These are phyloP conservation scores for Cyphomyrmex costatus DNA, from an alignment of 1,140 invertebrate species.

Conservation along the genomic window DNA sequence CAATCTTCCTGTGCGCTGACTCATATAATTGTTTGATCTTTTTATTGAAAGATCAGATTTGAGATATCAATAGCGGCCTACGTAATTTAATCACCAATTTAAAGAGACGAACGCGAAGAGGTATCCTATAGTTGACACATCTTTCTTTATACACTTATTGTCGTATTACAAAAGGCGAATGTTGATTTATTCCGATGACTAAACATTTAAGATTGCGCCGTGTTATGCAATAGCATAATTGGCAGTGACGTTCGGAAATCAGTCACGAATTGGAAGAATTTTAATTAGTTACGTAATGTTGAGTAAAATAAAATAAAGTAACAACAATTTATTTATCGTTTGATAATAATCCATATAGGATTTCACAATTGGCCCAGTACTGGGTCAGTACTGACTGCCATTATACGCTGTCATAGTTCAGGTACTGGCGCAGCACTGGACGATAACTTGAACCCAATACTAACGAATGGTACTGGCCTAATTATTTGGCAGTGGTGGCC, in stretches of 20 bases:
- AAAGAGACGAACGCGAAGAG: not conserved
- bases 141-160: not conserved
- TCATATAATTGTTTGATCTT: conserved; percentile 34
- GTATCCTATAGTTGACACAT: not conserved
- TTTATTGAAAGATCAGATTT: conserved; percentile 34
- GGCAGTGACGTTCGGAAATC: not conserved
- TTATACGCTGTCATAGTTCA: too few relatives aligned
- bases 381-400: too few relatives aligned
- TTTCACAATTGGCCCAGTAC: too few relatives aligned
- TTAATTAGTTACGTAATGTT: not conserved
- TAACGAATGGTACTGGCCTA: too few relatives aligned
- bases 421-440: too few relatives aligned
- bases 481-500: too few relatives aligned
- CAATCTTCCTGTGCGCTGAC: conserved; percentile 43
- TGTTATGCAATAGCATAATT: conserved; percentile 8
- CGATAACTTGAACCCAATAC: too few relatives aligned
- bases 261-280: conserved; percentile 31
- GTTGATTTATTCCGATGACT: conserved; percentile 51
- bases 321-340: not conserved
- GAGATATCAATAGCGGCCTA: not conserved
- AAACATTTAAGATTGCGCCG: conserved; percentile 15
- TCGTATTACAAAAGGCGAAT: not conserved
- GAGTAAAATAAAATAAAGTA: not conserved
- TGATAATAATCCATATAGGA: not conserved
- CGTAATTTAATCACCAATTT: not conserved